phyloP scores from a whole-genome alignment of 2,888 invertebrate species.

The Tromatobia lineatoria region DNA sequence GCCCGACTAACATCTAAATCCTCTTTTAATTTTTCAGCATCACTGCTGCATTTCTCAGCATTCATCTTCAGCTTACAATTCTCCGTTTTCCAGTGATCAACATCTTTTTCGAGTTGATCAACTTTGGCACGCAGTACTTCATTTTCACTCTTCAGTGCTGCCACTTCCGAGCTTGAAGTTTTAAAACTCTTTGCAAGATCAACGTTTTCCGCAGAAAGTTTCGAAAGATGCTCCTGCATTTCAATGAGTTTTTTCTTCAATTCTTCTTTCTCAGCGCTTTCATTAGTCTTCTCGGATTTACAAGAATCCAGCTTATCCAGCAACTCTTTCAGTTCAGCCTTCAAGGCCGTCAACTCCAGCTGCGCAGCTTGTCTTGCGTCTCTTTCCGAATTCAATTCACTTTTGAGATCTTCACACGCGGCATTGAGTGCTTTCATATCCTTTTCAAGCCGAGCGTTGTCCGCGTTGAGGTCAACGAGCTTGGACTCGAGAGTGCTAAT shows the following conservation, averaged over 20 bases:
- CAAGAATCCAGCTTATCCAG: constrained; percentile 67
- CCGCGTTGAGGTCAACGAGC: constrained; percentile 42
- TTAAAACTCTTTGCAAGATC: constrained; percentile 68
- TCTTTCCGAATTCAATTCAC: constrained; percentile 64
- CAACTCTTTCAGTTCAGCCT: constrained; percentile 73
- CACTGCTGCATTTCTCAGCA: constrained; percentile 64
- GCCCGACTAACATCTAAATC: constrained; percentile 64
- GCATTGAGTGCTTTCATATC: constrained; percentile 61
- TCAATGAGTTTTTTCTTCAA: constrained; percentile 55
- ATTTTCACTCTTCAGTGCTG: constrained; percentile 53
- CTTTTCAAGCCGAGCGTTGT: constrained; percentile 62
- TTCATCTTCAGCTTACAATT: constrained; percentile 69
- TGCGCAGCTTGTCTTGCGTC: constrained; percentile 65
- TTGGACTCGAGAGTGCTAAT: constrained; percentile 62
- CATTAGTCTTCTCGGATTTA: constrained; percentile 59
- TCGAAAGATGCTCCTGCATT: constrained; percentile 60
- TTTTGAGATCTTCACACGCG: constrained; percentile 25
- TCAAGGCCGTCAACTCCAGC: constrained; percentile 71
- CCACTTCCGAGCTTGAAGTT: constrained; percentile 48
- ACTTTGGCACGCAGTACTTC: constrained; percentile 58
- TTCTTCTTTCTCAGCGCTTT: constrained; percentile 56
- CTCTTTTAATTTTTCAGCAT: constrained; percentile 68
- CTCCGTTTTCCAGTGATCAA: constrained; percentile 71
- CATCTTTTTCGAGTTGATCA: constrained; percentile 60
- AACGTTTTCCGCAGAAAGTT: constrained; percentile 51